phyloP scores from a whole-genome alignment of 2,113 vertebrate species.

The Meleagris gallopavo region DNA sequence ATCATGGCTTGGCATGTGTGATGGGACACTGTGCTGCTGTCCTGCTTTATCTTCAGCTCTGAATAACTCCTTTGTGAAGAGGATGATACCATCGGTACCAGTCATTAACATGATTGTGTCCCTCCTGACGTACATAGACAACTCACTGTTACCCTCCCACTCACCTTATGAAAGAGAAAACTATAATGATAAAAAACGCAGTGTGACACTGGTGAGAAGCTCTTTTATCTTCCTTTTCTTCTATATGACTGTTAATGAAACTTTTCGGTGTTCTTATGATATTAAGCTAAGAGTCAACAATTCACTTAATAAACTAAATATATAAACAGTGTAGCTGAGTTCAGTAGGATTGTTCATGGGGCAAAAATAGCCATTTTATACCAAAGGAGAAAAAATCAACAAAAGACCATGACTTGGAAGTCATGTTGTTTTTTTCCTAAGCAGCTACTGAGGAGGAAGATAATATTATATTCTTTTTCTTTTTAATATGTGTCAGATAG shows the following conservation, averaged over 20 bases:
- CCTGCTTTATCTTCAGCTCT: not conserved
- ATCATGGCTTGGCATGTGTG: accelerated
- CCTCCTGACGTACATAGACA: not conserved
- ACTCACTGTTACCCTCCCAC: not conserved
- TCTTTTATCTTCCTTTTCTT: not conserved
- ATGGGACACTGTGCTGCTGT: not conserved
- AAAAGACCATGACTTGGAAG: not conserved
- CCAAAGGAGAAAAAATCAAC: not conserved
- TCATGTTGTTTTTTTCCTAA: not conserved
- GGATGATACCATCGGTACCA: accelerated
- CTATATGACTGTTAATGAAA: not conserved
- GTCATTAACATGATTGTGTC: not conserved
- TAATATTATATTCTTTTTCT: not conserved
- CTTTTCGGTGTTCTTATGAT: not conserved
- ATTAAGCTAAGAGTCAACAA: not conserved
- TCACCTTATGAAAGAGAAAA: not conserved
- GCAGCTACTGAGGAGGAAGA: not conserved
- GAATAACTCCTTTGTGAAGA: accelerated
- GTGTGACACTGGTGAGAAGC: not conserved
- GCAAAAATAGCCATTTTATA: not conserved
- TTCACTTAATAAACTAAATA: not conserved
- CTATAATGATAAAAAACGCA: not conserved
- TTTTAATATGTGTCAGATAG: not conserved
- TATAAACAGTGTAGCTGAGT: not conserved
- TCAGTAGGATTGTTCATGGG: not conserved